Base-by-base conservation (phyloP, 2,113 vertebrate species). In the Glaucomys volans region DNA sequence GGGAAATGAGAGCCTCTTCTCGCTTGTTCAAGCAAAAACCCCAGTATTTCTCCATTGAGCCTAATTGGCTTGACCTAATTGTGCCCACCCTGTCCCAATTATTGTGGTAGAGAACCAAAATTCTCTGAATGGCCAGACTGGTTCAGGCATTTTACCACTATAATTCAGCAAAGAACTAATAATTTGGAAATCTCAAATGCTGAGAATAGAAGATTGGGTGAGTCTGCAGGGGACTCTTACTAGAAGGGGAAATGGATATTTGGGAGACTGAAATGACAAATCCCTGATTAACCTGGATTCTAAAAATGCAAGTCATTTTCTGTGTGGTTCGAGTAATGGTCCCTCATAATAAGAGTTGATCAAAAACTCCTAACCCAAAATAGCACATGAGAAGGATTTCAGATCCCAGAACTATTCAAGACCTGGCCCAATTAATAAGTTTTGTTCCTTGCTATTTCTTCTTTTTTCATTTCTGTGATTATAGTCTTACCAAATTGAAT, bases 231-330 rank as follows among this genome's bases (percentile, higher is more conserved):
- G n/a, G 26, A 24, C 14, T 28, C 59, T 62, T 62, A 62, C 9
- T 28, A 62, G 26, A 74, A 87, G 50, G 37, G 9, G 66, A 95
- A 90, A 81, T 69, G 79, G 20, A 59, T 50, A 4, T 37, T 62
- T 54, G n/a, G 42, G 54, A 74, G 8, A 4, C 30, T 72, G 26
- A 93, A 79, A 77, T 54, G 52, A 71, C 40, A 80, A 84, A 79
- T n/a, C 72, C 6, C 32, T 57, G 18, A 76, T 35, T 72, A 57
- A 26, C 18, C 52, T 62, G 5, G 7, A 87, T 22, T 72, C 82
- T 40, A 72, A 84, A 84, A 76, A 82, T 74, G 22, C 20, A 62
- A 82, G 72, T 76, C 52, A 28, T 32, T 96, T 90, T 93, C 40
- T 67, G 30, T 62, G 50, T 77, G 8, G 2, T 82, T 77, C 91